Evolutionary conservation across 92 coral and sea anemone genomes (phyloP).

Genomic region (Muricea muricata): DNA sequence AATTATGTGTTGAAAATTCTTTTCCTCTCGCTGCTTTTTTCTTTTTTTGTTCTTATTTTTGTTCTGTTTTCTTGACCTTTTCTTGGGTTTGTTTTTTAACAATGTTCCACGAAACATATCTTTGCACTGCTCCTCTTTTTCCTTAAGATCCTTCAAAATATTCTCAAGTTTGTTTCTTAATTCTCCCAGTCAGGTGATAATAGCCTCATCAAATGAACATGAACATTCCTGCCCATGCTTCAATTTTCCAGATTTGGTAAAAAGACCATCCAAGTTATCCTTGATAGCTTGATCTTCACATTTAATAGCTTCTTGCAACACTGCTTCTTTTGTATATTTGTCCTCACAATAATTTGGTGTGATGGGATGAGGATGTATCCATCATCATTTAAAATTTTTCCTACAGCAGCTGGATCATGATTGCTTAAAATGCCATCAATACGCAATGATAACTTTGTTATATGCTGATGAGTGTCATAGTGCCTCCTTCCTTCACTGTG

Average conservation of each 20-base stretch:
- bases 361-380: conserved; percentile 41
- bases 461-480: conserved; percentile 35
- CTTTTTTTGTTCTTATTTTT: conserved; percentile 57
- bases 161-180: conserved; percentile 45
- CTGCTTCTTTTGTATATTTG: conserved; percentile 37
- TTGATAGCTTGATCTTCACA: conserved; percentile 34
- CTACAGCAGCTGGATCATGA: conserved; percentile 19
- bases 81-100: conserved; percentile 49
- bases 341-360: neutral
- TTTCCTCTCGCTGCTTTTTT: conserved; percentile 50
- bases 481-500: conserved; percentile 62
- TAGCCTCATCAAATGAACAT: conserved; percentile 59
- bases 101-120: conserved; percentile 61
- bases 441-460: conserved; percentile 29
- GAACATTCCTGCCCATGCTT: conserved; percentile 54
- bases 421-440: conserved; percentile 48
- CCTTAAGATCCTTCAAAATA: conserved; percentile 49
- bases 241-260: conserved; percentile 58
- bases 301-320: conserved; percentile 35
- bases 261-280: conserved; percentile 51
- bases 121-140: conserved; percentile 48
- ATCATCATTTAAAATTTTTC: conserved; percentile 24
- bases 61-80: conserved; percentile 32
- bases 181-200: conserved; percentile 52
- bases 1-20: conserved; percentile 47